These are phyloP conservation scores for Mirounga angustirostris DNA, from an alignment of 2,113 vertebrate genomes.

Conservation along the genomic window DNA sequence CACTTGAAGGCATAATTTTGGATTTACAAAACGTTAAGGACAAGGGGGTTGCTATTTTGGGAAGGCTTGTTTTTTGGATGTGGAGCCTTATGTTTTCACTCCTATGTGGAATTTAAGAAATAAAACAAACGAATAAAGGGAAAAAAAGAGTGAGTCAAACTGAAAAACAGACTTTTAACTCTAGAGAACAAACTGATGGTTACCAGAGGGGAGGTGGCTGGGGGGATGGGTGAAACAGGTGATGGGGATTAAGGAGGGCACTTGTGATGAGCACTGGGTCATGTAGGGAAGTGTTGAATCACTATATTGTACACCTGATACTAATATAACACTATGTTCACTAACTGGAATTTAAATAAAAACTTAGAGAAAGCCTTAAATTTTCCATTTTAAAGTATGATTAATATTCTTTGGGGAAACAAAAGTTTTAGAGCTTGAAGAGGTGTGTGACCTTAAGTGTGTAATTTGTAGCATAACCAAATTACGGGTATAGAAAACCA, in stretches of 20 bases:
- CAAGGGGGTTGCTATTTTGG: neutral
- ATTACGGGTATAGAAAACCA: neutral
- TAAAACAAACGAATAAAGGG: neutral
- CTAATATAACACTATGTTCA: neutral
- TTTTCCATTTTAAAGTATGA: neutral
- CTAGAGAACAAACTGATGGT: neutral
- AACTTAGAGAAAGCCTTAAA: neutral
- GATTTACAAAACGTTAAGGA: constrained; percentile 9
- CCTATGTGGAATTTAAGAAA: neutral
- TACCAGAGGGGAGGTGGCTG: neutral
- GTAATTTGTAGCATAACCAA: neutral
- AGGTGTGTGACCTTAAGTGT: neutral
- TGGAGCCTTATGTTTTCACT: neutral
- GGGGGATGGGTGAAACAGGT: neutral
- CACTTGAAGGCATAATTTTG: neutral
- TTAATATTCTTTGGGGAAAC: neutral
- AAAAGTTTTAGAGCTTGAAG: neutral
- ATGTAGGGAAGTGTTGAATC: neutral
- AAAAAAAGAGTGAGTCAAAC: neutral
- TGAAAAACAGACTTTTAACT: neutral
- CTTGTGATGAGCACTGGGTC: neutral
- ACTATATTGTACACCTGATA: neutral
- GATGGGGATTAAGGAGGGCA: neutral
- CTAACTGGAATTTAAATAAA: neutral
- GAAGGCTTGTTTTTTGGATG: neutral